Base-by-base conservation (phyloP, 2,888 invertebrate genomes). In the Aromia moschata region DNA sequence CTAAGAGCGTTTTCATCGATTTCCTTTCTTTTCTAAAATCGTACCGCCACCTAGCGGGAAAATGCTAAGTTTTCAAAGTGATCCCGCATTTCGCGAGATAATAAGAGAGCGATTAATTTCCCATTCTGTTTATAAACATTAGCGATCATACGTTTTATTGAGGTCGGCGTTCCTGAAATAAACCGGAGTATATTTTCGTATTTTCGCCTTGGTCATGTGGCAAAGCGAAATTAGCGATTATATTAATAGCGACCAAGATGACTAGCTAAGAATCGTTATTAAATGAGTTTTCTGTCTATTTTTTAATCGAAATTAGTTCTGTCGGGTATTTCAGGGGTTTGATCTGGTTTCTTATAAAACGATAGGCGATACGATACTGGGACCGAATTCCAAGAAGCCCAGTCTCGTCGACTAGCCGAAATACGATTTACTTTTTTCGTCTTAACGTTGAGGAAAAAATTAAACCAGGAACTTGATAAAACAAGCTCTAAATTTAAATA, bases 81-180 rank as follows among this genome's bases (percentile, higher is more conserved):
- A n/a, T n/a, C n/a, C n/a, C n/a, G n/a, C n/a, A n/a, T n/a, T n/a
- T n/a, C n/a, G n/a, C n/a, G n/a, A n/a, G n/a, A n/a, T n/a, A n/a
- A n/a, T n/a, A n/a, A n/a, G n/a, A n/a, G n/a, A n/a, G n/a, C n/a
- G n/a, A 25, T 33, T 18, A 49, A 38, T 38, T 25, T 30, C 38
- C 38, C n/a, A n/a, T 41, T 36, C 30, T 54, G 54, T 54, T 54
- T 41, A 54, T 54, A 54, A 54, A 54, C 54, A 54, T 18, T 37
- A 25, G 44, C n/a, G 44, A 44, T 37, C 31, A 36, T 20, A 43
- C 36, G 44, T 54, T 54, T 54, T 54, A 54, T 54, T 54, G 54
- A 54, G 54, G 54, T 54, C 54, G 54, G 11, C 33, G 16, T 14
- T 54, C 54, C 30, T 54, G 36, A 54, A 54, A 54, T 54, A 54